A percentile compares a stretch with the other conserved stretches of the same genome.
Evolutionary conservation across 37 sponge, comb jelly and placozoan genomes (phyloP).

Genomic region (Eunapius fragilis): DNA sequence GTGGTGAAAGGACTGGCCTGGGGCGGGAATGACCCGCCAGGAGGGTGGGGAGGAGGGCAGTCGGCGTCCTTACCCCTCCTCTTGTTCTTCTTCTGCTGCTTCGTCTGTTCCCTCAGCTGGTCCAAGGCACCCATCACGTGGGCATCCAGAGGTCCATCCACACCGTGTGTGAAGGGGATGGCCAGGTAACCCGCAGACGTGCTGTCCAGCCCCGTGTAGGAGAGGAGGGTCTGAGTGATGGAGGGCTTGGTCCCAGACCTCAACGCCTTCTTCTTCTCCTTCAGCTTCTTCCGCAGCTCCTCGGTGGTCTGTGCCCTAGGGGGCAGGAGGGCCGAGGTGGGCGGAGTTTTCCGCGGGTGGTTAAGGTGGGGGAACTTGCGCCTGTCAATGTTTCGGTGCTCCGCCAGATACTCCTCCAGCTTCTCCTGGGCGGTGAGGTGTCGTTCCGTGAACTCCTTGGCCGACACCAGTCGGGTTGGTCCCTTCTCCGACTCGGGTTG

Average conservation of each 20-base stretch:
- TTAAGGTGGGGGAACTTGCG: no score
- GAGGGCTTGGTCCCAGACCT: not conserved
- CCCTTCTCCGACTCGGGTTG: not conserved
- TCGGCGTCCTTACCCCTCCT: not conserved
- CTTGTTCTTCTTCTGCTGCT: not conserved
- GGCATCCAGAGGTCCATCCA: not conserved
- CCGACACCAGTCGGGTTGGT: not conserved
- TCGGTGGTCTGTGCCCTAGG: not conserved
- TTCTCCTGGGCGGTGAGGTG: not conserved
- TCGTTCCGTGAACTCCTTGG: not conserved
- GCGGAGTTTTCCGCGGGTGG: not conserved
- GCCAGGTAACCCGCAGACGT: not conserved
- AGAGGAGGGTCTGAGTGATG: not conserved
- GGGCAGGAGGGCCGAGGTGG: not conserved
- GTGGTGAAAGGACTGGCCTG: not conserved
- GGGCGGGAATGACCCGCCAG: not conserved
- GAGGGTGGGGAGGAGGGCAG: not conserved
- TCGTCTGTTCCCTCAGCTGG: not conserved
- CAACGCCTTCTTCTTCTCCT: not conserved
- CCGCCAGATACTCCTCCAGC: constrained; percentile 44
- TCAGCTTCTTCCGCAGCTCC: not conserved
- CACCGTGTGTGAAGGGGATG: not conserved
- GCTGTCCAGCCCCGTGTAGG: not conserved
- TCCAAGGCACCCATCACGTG: not conserved
- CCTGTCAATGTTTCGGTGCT: constrained; percentile 39